Conservation (phyloP, 2,797 vertebrate species). For the Avahi laniger region DNA sequence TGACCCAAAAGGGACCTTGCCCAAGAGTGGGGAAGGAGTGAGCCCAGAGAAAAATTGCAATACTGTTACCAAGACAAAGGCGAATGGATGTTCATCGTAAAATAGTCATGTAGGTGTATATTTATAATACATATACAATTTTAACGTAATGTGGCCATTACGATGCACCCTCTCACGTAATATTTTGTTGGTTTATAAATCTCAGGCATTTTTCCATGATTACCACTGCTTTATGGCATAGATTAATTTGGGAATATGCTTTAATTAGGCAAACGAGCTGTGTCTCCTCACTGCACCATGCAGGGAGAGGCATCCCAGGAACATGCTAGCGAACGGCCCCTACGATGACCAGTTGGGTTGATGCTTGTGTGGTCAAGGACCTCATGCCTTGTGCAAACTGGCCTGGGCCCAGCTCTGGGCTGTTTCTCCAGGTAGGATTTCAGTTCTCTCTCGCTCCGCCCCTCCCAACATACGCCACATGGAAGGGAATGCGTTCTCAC, state of each 20-base stretch:
- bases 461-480: neutral
- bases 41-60: neutral
- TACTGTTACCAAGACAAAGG: neutral
- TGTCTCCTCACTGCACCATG: neutral
- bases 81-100: rapidly evolving
- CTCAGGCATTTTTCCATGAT: neutral
- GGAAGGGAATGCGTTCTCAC: neutral
- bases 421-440: neutral
- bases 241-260: neutral
- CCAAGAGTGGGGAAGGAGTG: neutral
- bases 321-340: neutral
- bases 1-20: neutral
- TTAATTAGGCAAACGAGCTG: neutral
- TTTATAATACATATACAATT: neutral
- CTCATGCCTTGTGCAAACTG: neutral
- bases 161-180: neutral
- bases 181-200: neutral
- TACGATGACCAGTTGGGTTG: neutral
- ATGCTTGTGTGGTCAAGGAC: neutral
- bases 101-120: neutral
- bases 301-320: neutral
- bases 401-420: neutral
- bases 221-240: neutral
- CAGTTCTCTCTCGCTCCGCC: neutral
- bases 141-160: neutral